Evolutionary conservation across 2,888 invertebrate genomes (phyloP), one percentile per base, ranked within the genome.

Genomic region (Sarcophaga rosellei): DNA sequence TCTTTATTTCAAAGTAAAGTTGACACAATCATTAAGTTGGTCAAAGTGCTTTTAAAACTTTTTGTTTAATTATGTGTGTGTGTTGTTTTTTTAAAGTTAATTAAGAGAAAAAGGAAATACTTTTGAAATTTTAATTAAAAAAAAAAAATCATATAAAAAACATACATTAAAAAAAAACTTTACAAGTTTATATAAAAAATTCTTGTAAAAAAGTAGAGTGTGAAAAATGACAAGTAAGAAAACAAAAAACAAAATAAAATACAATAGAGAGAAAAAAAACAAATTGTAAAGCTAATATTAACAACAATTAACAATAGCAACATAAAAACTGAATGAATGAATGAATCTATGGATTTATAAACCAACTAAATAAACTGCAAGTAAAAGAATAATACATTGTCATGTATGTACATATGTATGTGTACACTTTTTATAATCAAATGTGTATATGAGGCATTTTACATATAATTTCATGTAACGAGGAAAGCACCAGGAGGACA

Each of bases 151-250:
- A 10, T 74, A 23, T 61, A 63, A 15, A 35, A 74, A 44, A 25
- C 15, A 15, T 53, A 53, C 17, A 53, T 15, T 15, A 17, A 53
- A 53, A 53, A 47, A 53, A 53, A 53, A 53, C 53, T 53, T 17
- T 53, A 53, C 53, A 53, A 53, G 12, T 53, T 53, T 53, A 59
- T 69, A 23, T 59, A 47, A 59, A 20, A 78, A 84, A 81, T 88
- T 59, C 23, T 87, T 78, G 81, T 63, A 81, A 85, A 74, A 88
- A 88, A 87, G 81, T 74, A 85, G 87, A 88, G 86, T 88, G 88
- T 87, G 84, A 88, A 88, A 87, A 86, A 74, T 77, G 76, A 77
- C 86, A 86, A 86, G 63, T 44, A 69, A 63, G n/a, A 63, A 57
- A 63, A 61, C 25, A 23, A 21, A 45, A 4, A 59, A 45, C 12